These are phyloP conservation scores for Sus cebifrons DNA, from an alignment of 2,797 vertebrate species.

Conservation along the genomic window DNA sequence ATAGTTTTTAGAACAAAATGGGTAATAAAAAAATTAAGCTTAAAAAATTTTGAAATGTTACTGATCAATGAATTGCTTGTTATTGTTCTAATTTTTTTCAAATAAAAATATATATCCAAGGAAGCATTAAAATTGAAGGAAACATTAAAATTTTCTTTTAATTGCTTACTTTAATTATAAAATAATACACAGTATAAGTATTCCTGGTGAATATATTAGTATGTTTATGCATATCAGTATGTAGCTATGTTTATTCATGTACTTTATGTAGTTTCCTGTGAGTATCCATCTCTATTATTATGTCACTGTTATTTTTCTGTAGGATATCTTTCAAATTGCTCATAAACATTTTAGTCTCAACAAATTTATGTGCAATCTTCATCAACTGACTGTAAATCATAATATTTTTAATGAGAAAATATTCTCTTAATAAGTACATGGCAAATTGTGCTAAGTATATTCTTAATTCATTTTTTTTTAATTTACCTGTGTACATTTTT, in stretches of 20 bases:
- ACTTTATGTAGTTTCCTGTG: not conserved
- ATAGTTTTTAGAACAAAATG: not conserved
- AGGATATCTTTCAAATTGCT: not conserved
- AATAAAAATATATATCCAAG: not conserved
- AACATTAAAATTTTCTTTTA: not conserved
- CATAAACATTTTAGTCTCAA: not conserved
- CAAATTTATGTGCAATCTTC: not conserved
- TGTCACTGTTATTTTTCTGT: not conserved
- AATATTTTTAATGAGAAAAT: not conserved
- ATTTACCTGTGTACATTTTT: not conserved
- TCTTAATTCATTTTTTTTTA: not conserved
- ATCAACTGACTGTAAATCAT: not conserved
- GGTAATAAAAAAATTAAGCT: not conserved
- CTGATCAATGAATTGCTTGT: not conserved
- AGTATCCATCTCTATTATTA: not conserved
- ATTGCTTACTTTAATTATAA: not conserved
- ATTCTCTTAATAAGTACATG: not conserved
- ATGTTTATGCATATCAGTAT: not conserved
- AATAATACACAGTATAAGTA: not conserved
- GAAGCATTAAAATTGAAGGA: not conserved
- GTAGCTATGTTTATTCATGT: not conserved
- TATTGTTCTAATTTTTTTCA: not conserved
- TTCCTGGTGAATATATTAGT: not conserved
- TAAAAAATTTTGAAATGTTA: not conserved
- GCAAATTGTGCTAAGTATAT: not conserved